A percentile compares a stretch with the other conserved stretches of the same genome.
These are phyloP conservation scores for Anorthoa munda DNA, from an alignment of 2,888 invertebrate species.

Conservation along the genomic window DNA sequence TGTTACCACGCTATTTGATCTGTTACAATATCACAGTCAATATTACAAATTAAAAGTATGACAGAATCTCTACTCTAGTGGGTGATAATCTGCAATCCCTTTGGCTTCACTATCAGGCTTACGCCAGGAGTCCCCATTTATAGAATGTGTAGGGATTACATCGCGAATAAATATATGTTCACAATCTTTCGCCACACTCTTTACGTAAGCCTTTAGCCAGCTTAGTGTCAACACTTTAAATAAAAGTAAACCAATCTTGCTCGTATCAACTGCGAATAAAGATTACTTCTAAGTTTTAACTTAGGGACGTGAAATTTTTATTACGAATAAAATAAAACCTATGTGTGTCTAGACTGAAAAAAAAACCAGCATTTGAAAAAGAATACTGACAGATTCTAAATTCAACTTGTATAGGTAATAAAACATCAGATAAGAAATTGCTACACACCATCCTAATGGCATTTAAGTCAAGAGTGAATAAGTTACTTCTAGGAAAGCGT, in stretches of 20 bases:
- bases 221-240: constrained; percentile 46
- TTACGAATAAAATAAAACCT: neutral
- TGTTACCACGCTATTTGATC: too few relatives aligned
- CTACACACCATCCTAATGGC: too few relatives aligned
- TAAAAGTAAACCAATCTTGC: constrained; percentile 39
- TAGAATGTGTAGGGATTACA: constrained; percentile 23
- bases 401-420: too few relatives aligned
- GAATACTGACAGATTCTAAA: too few relatives aligned
- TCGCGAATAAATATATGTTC: constrained; percentile 24
- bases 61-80: neutral
- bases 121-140: constrained; percentile 7
- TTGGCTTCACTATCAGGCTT: constrained; percentile 17
- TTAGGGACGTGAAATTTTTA: constrained; percentile 3
- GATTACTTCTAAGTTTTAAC: constrained; percentile 17
- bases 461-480: too few relatives aligned
- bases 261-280: constrained; percentile 20
- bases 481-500: too few relatives aligned
- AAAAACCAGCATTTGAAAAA: neutral
- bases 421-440: too few relatives aligned
- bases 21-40: neutral
- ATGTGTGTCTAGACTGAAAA: too few relatives aligned
- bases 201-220: constrained; percentile 41
- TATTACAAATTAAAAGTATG: neutral
- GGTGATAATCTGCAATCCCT: constrained; percentile 9
- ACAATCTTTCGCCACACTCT: constrained; percentile 39